phyloP scores from a whole-genome alignment of 2,797 vertebrate genomes.

The Otolemur crassicaudatus region DNA sequence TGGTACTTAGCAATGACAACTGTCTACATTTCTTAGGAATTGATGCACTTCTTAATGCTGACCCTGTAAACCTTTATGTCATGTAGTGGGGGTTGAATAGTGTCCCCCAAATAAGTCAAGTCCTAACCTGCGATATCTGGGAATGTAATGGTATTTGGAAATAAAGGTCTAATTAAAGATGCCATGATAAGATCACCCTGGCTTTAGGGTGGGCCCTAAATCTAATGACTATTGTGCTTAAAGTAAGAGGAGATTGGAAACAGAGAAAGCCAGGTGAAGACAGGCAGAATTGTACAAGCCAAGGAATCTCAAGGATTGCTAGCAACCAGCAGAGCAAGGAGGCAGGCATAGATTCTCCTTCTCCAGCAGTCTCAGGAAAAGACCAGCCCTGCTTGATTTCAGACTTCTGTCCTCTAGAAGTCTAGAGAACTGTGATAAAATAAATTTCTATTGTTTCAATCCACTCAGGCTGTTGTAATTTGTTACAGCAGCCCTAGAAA shows the following conservation, averaged over 20 bases:
- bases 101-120: background rate
- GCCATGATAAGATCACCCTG: background rate
- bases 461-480: background rate
- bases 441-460: background rate
- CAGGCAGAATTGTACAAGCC: background rate
- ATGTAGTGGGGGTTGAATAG: background rate
- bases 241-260: background rate
- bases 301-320: background rate
- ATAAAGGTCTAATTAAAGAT: background rate
- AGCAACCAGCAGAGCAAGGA: background rate
- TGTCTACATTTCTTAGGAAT: background rate
- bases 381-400: background rate
- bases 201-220: background rate
- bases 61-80: background rate
- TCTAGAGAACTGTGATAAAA: background rate
- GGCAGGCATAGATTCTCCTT: background rate
- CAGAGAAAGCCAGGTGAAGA: background rate
- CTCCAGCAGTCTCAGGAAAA: background rate
- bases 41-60: background rate
- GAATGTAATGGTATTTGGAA: background rate
- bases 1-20: background rate
- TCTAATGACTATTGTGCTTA: background rate
- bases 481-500: background rate
- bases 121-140: background rate
- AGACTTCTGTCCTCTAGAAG: background rate